A percentile compares a stretch with the other conserved stretches of the same genome.
phyloP scores from a whole-genome alignment of 2,113 vertebrate species.

The Notiomystis cincta region DNA sequence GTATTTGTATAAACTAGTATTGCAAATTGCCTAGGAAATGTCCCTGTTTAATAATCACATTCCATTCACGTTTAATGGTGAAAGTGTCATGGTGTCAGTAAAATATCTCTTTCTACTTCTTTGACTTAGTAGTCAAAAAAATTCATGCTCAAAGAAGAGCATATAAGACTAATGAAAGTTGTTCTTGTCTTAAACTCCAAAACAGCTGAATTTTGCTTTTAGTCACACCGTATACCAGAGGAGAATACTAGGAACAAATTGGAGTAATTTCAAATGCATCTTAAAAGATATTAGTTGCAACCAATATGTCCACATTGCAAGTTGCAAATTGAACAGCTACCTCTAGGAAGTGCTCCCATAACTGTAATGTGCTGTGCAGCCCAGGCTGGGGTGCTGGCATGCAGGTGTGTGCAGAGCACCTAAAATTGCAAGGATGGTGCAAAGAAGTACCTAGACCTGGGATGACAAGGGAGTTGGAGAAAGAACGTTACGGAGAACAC shows the following conservation, averaged over 20 bases:
- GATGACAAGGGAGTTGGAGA: background rate
- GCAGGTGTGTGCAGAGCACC: background rate
- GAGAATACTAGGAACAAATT: background rate
- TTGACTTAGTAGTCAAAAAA: background rate
- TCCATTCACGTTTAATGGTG: background rate
- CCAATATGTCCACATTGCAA: background rate
- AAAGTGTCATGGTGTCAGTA: background rate
- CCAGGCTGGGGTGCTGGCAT: background rate
- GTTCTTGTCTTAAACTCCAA: background rate
- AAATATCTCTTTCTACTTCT: background rate
- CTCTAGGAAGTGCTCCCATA: background rate
- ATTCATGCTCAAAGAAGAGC: background rate
- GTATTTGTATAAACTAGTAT: background rate
- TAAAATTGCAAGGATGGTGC: background rate
- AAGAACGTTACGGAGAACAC: background rate
- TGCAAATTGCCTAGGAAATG: background rate
- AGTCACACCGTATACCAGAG: background rate
- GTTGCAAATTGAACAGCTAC: background rate
- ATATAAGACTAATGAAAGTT: background rate
- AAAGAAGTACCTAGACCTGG: background rate
- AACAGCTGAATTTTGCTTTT: background rate
- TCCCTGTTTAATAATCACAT: background rate
- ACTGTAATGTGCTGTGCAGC: background rate
- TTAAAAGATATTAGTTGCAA: background rate
- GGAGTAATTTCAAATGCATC: background rate